Base-by-base conservation (phyloP, 2,797 vertebrate genomes). In the Taeniopygia guttata region DNA sequence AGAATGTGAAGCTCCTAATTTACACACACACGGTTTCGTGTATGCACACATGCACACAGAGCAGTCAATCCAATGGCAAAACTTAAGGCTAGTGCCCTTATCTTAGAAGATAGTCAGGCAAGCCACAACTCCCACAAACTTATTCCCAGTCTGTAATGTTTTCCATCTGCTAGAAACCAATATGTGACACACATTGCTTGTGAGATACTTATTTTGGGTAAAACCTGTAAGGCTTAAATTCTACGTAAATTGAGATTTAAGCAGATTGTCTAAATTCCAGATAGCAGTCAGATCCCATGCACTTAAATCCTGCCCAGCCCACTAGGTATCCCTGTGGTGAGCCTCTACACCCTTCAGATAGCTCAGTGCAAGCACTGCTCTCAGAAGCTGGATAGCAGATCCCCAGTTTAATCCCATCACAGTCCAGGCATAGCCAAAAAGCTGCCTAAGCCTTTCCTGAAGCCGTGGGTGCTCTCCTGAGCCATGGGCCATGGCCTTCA, bases 1-100 rank as follows among this genome's bases (percentile, higher is more conserved):
- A 95, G 87, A 95, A 93, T 75, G 82, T 87, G 92, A 92, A 90
- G 68, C 72, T 88, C 79, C 91, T 92, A 87, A 94, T 96, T 95
- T 94, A 87, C 89, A 92, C 91, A 86, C 87, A 73, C 81, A 79
- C 5, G 2, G 79, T 90, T 91, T 93, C 11, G 46, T 73, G 64
- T 84, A 79, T 21, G 3, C 88, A 84, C 83, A 81, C 84, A 68
- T 8, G 3, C 67, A 70, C 87, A 70, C 19, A 63, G 59, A 67
- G 25, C 69, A 92, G 87, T 94, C 92, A 96, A 80, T 93, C 93
- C 93, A 85, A 49, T 38, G 84, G 72, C n/a, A 93, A 94, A 95
- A 94, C 62, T 87, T 89, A 58, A 94, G 62, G 56, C 64, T 93
- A 58, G 45, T 92, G 90, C 75, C 92, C 90, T 91, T 93, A 95